phyloP scores from a whole-genome alignment of 2,888 invertebrate species.

The Merodon equestris region DNA sequence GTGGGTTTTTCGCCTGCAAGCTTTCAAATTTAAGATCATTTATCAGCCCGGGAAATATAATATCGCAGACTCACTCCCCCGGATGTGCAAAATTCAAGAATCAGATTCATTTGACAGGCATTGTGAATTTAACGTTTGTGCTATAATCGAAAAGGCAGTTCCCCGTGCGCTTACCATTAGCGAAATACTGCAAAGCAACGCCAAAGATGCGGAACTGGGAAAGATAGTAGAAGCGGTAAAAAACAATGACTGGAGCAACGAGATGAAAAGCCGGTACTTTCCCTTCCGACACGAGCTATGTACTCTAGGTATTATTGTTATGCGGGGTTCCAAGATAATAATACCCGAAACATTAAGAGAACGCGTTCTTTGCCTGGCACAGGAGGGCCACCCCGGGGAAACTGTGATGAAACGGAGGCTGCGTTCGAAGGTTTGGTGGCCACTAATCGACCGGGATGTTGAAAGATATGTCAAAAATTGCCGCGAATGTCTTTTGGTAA shows the following conservation, averaged over 20 bases:
- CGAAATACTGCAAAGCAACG: constrained; percentile 28
- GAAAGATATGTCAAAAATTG: constrained; percentile 16
- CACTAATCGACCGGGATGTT: constrained; percentile 23
- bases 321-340: constrained; percentile 52
- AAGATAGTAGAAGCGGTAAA: no score
- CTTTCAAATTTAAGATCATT: constrained; percentile 33
- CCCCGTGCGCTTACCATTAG: constrained; percentile 22
- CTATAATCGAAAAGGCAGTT: constrained; percentile 11
- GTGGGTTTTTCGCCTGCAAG: constrained; percentile 57
- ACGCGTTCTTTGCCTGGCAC: constrained; percentile 66
- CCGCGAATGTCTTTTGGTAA: constrained; percentile 8
- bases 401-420: constrained; percentile 31
- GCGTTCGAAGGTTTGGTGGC: constrained; percentile 22
- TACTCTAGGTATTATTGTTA: constrained; percentile 55
- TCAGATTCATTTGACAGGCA: constrained; percentile 4
- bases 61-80: constrained; percentile 33
- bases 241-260: background rate
- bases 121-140: constrained; percentile 23
- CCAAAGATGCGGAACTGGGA: no score
- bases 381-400: constrained; percentile 35
- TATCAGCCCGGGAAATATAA: no score
- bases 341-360: constrained; percentile 44
- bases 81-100: constrained; percentile 9
- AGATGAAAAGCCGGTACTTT: background rate
- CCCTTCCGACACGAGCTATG: constrained; percentile 44